Evolutionary conservation across 2,113 vertebrate species (phyloP).

Genomic region (Oceanodroma tethys): DNA sequence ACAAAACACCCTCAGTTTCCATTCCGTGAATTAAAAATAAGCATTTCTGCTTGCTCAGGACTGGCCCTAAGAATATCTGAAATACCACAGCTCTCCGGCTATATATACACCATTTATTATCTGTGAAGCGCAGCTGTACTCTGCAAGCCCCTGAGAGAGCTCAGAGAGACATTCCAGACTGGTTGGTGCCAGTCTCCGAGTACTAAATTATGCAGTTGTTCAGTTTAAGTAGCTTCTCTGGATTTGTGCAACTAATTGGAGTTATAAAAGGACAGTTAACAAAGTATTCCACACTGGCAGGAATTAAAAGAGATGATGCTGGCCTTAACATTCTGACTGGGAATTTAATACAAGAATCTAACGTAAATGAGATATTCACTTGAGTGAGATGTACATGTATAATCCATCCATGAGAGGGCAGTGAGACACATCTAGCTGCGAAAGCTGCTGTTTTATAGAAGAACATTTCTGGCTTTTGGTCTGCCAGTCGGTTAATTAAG

Average conservation of each 20-base stretch:
- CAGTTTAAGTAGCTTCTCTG: neutral
- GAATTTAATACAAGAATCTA: neutral
- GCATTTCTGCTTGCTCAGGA: neutral
- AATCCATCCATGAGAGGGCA: neutral
- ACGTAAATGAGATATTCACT: neutral
- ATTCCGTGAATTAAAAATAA: neutral
- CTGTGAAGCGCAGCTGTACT: neutral
- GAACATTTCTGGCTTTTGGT: neutral
- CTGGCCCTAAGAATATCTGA: neutral
- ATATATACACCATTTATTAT: neutral
- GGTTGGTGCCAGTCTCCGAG: neutral
- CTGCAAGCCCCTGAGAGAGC: neutral
- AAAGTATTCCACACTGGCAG: neutral
- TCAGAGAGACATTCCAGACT: neutral
- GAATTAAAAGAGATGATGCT: neutral
- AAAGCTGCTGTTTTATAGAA: neutral
- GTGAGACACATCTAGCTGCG: fast-evolving
- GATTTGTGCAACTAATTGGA: neutral
- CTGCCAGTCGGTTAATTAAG: neutral
- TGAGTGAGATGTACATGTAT: neutral
- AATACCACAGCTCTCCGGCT: neutral
- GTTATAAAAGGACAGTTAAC: neutral
- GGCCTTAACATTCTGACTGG: neutral
- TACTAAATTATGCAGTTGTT: neutral
- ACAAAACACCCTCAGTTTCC: neutral